These are phyloP conservation scores for Metallyticus violacea DNA, from an alignment of 2,888 invertebrate genomes.

Conservation along the genomic window DNA sequence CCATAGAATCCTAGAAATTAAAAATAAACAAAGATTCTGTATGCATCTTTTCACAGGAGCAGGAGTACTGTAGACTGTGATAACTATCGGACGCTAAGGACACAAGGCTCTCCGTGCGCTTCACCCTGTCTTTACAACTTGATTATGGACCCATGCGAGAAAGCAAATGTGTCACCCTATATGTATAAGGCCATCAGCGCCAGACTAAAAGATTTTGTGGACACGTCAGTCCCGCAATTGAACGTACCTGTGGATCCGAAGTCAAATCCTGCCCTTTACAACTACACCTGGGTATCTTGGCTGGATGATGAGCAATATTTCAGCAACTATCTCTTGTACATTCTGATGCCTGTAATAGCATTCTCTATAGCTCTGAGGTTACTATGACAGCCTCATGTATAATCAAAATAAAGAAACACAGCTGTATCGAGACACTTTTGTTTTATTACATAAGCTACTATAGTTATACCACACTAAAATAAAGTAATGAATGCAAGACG, in stretches of 20 bases:
- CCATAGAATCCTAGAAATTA: too few relatives aligned
- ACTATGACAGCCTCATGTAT: too few relatives aligned
- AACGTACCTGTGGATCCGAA: conserved; percentile 19
- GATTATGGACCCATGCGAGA: conserved; percentile 36
- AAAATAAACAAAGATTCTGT: too few relatives aligned
- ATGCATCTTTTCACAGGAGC: too few relatives aligned
- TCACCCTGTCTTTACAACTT: conserved; percentile 35
- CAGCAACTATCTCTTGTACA: too few relatives aligned
- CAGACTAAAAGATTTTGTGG: conserved; percentile 1
- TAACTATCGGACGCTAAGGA: not conserved
- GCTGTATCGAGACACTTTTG: too few relatives aligned
- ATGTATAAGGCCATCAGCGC: not conserved
- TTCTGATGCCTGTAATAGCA: too few relatives aligned
- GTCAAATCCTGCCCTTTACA: conserved; percentile 23
- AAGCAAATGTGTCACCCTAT: conserved; percentile 25
- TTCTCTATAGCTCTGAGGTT: too few relatives aligned
- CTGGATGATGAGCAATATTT: conserved; percentile 5
- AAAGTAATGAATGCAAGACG: too few relatives aligned
- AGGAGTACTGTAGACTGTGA: not conserved
- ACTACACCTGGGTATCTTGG: conserved; percentile 31
- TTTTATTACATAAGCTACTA: too few relatives aligned
- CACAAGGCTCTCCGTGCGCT: not conserved
- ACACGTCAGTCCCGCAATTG: conserved; percentile 13
- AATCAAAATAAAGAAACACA: too few relatives aligned
- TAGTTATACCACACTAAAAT: too few relatives aligned